Conservation (phyloP, 2,888 invertebrate genomes). For the Onchidella celtica region DNA sequence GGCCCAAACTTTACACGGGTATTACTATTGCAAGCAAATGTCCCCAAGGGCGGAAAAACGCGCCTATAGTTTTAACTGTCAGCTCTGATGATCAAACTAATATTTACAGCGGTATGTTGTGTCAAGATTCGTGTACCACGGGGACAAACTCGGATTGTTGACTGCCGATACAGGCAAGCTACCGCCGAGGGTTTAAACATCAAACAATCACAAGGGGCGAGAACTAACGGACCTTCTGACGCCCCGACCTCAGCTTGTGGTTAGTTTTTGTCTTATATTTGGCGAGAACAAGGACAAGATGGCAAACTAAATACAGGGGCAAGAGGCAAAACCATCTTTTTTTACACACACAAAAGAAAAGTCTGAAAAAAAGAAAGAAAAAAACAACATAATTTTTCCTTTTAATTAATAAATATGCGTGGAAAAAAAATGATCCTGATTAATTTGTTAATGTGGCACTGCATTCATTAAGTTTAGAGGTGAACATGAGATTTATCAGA, state of each 20-base stretch:
- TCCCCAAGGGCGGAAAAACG: not conserved
- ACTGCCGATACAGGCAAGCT: not conserved
- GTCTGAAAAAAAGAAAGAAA: constrained; percentile 6
- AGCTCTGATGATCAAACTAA: constrained; percentile 41
- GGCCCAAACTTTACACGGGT: constrained; percentile 5
- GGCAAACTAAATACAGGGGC: no score
- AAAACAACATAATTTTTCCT: not conserved
- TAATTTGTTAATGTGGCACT: no score
- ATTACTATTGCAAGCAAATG: constrained; percentile 32
- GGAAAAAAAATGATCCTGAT: no score
- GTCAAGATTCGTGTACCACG: constrained; percentile 21
- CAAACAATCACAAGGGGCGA: not conserved
- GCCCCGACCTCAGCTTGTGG: not conserved
- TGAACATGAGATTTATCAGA: no score
- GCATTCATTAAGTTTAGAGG: no score
- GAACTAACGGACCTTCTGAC: not conserved
- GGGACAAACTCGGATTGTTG: constrained; percentile 1
- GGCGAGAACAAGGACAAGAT: no score
- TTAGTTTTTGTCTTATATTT: no score
- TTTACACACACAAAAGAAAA: no score
- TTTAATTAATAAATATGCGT: not conserved
- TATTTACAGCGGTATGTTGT: constrained; percentile 48
- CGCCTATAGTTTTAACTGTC: constrained; percentile 44
- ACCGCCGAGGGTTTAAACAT: not conserved
- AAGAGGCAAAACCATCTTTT: no score